Percentiles rank a stretch among this genome's conserved stretches.
phyloP scores from a whole-genome alignment of 1,140 invertebrate genomes.

The Frieseomelitta varia region DNA sequence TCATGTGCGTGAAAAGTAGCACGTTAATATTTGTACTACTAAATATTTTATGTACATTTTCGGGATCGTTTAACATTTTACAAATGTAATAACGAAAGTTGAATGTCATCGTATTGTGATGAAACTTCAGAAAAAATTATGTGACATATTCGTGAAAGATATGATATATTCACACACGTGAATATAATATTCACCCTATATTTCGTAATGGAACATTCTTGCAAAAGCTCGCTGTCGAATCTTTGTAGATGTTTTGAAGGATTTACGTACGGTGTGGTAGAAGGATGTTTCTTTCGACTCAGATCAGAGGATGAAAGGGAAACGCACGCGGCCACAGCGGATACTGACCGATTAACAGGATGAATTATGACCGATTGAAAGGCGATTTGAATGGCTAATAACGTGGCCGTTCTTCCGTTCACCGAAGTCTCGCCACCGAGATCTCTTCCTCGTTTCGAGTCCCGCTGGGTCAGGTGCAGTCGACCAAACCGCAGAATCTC shows the following conservation, averaged over 20 bases:
- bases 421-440: neutral
- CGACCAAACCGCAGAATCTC: neutral
- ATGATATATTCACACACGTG: no score
- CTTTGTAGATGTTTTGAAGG: neutral
- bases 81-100: no score
- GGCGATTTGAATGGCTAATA: slow-evolving; percentile 30
- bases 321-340: neutral
- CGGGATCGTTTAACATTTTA: no score
- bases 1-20: no score
- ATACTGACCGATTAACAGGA: slow-evolving; percentile 42
- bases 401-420: slow-evolving; percentile 35
- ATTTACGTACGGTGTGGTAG: neutral
- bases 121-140: no score
- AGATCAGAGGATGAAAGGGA: slow-evolving; percentile 10
- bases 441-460: slow-evolving; percentile 32
- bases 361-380: slow-evolving; percentile 48
- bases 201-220: neutral
- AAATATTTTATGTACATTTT: no score
- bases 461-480: slow-evolving; percentile 36
- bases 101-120: no score
- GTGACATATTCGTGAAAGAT: no score
- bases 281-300: neutral
- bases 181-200: no score
- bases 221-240: neutral
- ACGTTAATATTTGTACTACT: no score